A percentile compares a stretch with the other conserved stretches of the same genome.
Evolutionary conservation across 1,140 invertebrate genomes (phyloP).

Genomic region (Uloborus diversus): DNA sequence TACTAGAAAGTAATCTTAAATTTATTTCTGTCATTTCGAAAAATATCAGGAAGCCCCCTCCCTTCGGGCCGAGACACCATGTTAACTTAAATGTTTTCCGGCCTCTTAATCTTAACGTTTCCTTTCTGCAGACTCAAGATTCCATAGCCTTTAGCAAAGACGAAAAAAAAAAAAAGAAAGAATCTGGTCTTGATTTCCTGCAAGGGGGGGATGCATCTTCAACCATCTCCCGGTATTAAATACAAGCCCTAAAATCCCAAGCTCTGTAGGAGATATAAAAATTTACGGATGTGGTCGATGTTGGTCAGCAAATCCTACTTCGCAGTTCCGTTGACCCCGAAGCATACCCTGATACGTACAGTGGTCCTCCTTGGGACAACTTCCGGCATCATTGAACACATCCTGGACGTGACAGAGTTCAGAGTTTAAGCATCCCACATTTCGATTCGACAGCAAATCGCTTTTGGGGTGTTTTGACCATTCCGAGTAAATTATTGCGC

Average conservation of each 20-base stretch:
- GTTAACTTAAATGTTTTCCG: slow-evolving; percentile 55
- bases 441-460: too few relatives aligned
- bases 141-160: slow-evolving; percentile 15
- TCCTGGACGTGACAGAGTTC: slow-evolving; percentile 53
- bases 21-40: too few relatives aligned
- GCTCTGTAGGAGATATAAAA: not conserved
- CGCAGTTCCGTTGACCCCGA: not conserved
- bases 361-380: slow-evolving; percentile 28
- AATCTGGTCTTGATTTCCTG: too few relatives aligned
- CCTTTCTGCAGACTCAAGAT: slow-evolving; percentile 5
- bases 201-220: not conserved
- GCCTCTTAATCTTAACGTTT: slow-evolving; percentile 33
- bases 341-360: slow-evolving; percentile 4
- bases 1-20: too few relatives aligned
- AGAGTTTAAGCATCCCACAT: slow-evolving; percentile 31
- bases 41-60: too few relatives aligned
- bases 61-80: slow-evolving; percentile 22
- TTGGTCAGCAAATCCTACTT: not conserved
- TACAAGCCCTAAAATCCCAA: slow-evolving; percentile 24
- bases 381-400: slow-evolving; percentile 23
- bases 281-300: too few relatives aligned
- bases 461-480: too few relatives aligned
- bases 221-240: slow-evolving; percentile 9
- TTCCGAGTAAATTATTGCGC: too few relatives aligned
- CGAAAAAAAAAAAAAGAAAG: too few relatives aligned